Conservation (phyloP, 2,797 vertebrate genomes). For the Enteromius unitaeniatus region DNA sequence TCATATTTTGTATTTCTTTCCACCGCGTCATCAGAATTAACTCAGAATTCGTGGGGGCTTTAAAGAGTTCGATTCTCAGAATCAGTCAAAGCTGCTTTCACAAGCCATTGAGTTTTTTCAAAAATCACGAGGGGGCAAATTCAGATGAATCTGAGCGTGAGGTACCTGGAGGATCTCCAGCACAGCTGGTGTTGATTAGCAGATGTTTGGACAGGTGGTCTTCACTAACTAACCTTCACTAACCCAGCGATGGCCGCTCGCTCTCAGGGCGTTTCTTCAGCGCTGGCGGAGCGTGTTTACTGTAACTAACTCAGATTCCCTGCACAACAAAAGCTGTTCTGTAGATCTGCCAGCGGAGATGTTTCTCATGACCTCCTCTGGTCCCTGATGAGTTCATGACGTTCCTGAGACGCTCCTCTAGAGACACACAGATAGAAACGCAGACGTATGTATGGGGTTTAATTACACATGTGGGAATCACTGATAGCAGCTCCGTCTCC, state of each 20-base stretch:
- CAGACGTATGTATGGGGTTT: neutral
- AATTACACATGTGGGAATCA: constrained; percentile 6
- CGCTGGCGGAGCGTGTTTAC: neutral
- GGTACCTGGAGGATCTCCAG: neutral
- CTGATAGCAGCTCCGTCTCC: neutral
- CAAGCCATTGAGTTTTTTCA: neutral
- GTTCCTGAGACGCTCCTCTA: neutral
- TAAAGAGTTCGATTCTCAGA: neutral
- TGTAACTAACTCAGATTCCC: neutral
- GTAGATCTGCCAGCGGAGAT: neutral
- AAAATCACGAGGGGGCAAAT: neutral
- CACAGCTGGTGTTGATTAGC: constrained; percentile 62
- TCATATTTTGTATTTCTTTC: neutral
- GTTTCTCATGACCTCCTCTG: neutral
- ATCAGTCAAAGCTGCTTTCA: neutral
- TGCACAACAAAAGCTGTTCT: constrained; percentile 29
- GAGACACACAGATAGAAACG: neutral
- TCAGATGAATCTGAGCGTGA: neutral
- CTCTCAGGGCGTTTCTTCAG: neutral
- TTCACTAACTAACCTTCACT: neutral
- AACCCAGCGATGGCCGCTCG: neutral
- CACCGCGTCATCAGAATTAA: neutral
- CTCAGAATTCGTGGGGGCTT: neutral
- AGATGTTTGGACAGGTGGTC: constrained; percentile 59
- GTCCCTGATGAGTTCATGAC: neutral